Conservation (phyloP, 2,888 invertebrate genomes). For the Ernsta delagoae region DNA sequence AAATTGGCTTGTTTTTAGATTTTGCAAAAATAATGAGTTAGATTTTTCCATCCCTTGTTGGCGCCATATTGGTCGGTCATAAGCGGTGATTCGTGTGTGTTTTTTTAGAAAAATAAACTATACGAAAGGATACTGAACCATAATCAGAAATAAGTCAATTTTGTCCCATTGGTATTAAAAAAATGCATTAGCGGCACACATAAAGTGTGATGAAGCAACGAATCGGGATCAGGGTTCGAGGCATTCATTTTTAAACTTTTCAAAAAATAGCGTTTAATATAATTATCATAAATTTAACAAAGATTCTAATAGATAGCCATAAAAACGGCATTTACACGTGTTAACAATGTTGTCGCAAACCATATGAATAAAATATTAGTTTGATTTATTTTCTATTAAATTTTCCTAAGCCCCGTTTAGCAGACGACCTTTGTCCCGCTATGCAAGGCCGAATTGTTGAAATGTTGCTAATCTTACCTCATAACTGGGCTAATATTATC, state of each 20-base stretch:
- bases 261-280: too few relatives aligned
- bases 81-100: too few relatives aligned
- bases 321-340: conserved; percentile 5
- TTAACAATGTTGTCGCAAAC: conserved; percentile 2
- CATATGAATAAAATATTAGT: conserved; percentile 26
- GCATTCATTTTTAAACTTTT: too few relatives aligned
- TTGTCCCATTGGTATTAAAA: too few relatives aligned
- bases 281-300: background rate
- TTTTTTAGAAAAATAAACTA: too few relatives aligned
- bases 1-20: conserved; percentile 2
- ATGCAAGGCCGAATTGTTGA: conserved; percentile 35
- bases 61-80: too few relatives aligned
- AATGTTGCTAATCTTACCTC: conserved; percentile 32
- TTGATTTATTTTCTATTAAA: conserved; percentile 35
- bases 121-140: too few relatives aligned
- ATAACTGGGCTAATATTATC: conserved; percentile 14
- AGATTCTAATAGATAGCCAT: background rate
- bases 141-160: too few relatives aligned
- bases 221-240: too few relatives aligned
- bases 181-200: too few relatives aligned
- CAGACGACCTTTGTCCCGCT: conserved; percentile 35
- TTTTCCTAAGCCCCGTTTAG: conserved; percentile 19
- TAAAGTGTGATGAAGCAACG: too few relatives aligned
- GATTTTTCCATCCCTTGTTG: too few relatives aligned
- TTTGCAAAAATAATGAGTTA: background rate